These are phyloP conservation scores for Notothenia rossii DNA, from an alignment of 2,113 vertebrate species.

Conservation along the genomic window DNA sequence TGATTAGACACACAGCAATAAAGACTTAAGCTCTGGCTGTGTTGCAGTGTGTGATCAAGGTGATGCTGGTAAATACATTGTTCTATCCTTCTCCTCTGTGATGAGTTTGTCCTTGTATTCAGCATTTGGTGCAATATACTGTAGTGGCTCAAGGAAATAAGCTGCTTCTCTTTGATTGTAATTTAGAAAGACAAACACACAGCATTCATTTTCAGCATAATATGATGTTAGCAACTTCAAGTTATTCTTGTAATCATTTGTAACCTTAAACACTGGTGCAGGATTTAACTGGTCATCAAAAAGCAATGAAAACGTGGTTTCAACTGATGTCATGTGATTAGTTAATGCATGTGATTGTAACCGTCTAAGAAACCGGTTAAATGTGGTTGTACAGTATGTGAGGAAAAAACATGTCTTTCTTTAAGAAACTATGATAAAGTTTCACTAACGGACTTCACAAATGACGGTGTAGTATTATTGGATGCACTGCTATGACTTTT, in stretches of 20 bases:
- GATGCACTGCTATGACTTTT: background rate
- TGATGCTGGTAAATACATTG: background rate
- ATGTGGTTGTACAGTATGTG: background rate
- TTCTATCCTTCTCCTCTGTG: background rate
- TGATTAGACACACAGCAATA: slow-evolving; percentile 26
- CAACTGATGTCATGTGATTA: background rate
- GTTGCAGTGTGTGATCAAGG: background rate
- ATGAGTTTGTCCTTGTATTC: background rate
- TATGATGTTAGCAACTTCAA: background rate
- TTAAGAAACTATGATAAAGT: background rate
- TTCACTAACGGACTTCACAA: background rate
- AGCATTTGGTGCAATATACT: background rate
- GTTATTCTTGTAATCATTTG: background rate
- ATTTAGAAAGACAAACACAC: background rate
- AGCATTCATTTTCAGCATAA: background rate
- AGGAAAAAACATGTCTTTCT: background rate
- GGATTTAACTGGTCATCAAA: too few species aligned
- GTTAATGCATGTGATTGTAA: background rate
- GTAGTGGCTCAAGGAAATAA: slow-evolving; percentile 2
- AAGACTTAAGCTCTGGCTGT: background rate
- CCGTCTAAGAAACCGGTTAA: too few species aligned
- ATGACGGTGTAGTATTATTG: background rate
- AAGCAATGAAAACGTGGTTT: background rate
- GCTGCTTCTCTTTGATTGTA: background rate
- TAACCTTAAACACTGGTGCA: too few species aligned